Percentiles rank a stretch among this genome's conserved stretches.
Evolutionary conservation across 2,888 invertebrate genomes (phyloP).

Genomic region (Mantis religiosa): DNA sequence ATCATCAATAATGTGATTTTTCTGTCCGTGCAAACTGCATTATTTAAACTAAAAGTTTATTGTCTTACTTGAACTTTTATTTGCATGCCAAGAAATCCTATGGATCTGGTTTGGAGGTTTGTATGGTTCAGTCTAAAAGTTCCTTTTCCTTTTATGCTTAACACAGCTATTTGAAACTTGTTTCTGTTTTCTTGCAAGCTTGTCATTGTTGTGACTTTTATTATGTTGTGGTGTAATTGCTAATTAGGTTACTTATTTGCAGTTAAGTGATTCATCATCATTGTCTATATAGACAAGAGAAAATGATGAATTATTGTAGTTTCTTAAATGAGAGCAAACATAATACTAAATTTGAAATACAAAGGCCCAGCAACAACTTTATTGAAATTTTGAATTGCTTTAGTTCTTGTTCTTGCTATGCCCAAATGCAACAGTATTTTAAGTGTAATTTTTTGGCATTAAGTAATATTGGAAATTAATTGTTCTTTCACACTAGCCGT

Average conservation of each 20-base stretch:
- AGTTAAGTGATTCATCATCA: background rate
- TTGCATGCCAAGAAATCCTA: constrained; percentile 41
- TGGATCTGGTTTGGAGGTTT: constrained; percentile 45
- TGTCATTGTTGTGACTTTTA: background rate
- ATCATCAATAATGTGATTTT: background rate
- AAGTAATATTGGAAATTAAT: too few species aligned
- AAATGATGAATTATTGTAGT: background rate
- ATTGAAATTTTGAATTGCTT: background rate
- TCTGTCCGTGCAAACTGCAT: background rate
- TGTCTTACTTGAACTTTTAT: background rate
- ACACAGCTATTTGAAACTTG: background rate
- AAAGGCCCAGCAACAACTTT: background rate
- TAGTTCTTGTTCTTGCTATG: background rate
- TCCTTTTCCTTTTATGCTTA: background rate
- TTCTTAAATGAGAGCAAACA: background rate
- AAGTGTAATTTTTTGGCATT: background rate
- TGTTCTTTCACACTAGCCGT: too few species aligned
- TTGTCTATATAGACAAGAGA: background rate
- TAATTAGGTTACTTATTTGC: too few species aligned
- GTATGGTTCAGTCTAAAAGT: constrained; percentile 4
- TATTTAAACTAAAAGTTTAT: background rate
- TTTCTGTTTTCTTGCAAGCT: background rate
- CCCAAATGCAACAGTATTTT: background rate
- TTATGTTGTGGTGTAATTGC: background rate
- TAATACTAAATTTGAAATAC: background rate